phyloP scores from a whole-genome alignment of 2,888 invertebrate genomes.

The Dromius quadrimaculatus region DNA sequence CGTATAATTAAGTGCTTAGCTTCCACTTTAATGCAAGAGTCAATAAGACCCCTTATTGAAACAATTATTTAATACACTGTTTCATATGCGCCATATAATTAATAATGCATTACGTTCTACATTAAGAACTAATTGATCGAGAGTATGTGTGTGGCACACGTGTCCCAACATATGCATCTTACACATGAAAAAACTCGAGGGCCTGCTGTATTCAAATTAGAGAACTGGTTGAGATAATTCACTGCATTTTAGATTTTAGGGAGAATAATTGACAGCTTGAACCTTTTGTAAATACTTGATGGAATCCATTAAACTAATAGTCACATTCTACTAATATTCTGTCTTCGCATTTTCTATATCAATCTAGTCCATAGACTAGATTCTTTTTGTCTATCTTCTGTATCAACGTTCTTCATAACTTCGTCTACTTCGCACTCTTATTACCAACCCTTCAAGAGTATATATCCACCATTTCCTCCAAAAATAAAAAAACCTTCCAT shows the following conservation, averaged over 20 bases:
- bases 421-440: too few relatives aligned
- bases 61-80: slow-evolving; percentile 39
- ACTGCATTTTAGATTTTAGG: slow-evolving; percentile 8
- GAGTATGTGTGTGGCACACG: slow-evolving; percentile 35
- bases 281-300: too few relatives aligned
- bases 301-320: too few relatives aligned
- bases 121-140: slow-evolving; percentile 44
- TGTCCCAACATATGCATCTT: slow-evolving; percentile 16
- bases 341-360: too few relatives aligned
- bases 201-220: slow-evolving; percentile 34
- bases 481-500: too few relatives aligned
- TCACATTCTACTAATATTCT: too few relatives aligned
- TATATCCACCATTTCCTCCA: too few relatives aligned
- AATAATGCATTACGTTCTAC: slow-evolving; percentile 39
- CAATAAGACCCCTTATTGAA: slow-evolving; percentile 40
- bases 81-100: slow-evolving; percentile 33
- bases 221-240: not conserved
- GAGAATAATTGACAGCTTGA: not conserved
- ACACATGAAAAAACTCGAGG: slow-evolving; percentile 7
- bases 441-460: too few relatives aligned
- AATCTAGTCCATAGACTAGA: too few relatives aligned
- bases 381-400: too few relatives aligned
- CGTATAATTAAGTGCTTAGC: slow-evolving; percentile 32
- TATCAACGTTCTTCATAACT: too few relatives aligned
- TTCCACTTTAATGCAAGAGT: slow-evolving; percentile 23